Base-by-base conservation (phyloP, 2,113 vertebrate species). In the Sclerurus mexicanus region DNA sequence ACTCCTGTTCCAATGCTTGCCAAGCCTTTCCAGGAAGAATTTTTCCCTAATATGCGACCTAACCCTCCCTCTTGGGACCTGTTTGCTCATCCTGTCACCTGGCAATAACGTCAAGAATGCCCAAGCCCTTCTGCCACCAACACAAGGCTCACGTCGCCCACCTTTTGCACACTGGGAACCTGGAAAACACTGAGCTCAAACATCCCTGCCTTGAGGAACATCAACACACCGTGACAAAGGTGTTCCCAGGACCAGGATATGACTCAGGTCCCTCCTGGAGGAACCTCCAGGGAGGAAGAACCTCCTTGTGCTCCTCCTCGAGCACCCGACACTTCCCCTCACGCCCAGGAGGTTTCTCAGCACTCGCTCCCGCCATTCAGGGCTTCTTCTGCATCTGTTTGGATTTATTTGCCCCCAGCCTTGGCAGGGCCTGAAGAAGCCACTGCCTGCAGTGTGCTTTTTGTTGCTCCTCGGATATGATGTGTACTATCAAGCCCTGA, bases 161-260 rank as follows among this genome's bases (percentile, higher is more conserved):
- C 24, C 35, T 56, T 20, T 10, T 37, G 21, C 53, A 13, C 14
- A 0, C 12, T 2, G 12, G 20, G 17, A 66, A 46, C 5, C 3
- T 5, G 6, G 42, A 55, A 14, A 59, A 4, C 8, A 6, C 1
- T 10, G 17, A 25, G 6, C 8, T n/a, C 33, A 15, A 27, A 30
- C 10, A 27, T 1, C 21, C 9, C 50, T 22, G 25, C 30, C 40
- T 5, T 0, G 20, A 24, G 42, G 4, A 33, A n/a, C 31, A n/a
- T 5, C 46, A 3, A 10, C 0, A 0, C 7, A 3, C 11, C 1
- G 6, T 1, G 27, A 4, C 3, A 33, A 85, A 33, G 17, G 6
- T 12, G 25, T 3, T 10, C 19, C 44, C 30, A 52, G 31, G 44
- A 15, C 37, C 62, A n/a, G 67, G 87, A n/a, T 1, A 1, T 0